Evolutionary conservation across 1,140 invertebrate species (phyloP).

Genomic region (Halesus radiatus): DNA sequence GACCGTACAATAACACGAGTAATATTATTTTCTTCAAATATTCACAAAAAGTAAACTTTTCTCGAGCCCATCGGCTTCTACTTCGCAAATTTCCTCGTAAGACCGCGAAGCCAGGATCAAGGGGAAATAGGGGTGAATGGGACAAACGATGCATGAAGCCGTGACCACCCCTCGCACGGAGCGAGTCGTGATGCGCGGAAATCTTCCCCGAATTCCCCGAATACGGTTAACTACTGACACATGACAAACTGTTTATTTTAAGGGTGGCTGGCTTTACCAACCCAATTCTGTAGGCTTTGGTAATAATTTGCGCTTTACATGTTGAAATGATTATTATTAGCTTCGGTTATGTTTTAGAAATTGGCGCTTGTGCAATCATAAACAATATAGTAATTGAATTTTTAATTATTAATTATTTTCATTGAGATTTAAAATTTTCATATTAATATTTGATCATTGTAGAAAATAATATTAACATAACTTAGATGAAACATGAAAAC

Average conservation of each 20-base stretch:
- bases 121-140: background rate
- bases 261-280: background rate
- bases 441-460: no score
- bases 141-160: slow-evolving; percentile 23
- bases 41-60: no score
- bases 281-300: background rate
- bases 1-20: no score
- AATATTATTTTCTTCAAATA: no score
- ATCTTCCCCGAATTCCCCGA: background rate
- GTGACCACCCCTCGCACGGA: slow-evolving; percentile 14
- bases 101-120: slow-evolving; percentile 1
- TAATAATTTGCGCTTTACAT: no score
- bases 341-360: background rate
- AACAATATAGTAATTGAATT: no score
- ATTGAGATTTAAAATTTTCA: no score
- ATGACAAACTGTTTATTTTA: slow-evolving; percentile 40
- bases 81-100: background rate
- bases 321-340: no score
- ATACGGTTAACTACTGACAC: slow-evolving; percentile 34
- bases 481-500: no score
- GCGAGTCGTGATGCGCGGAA: slow-evolving; percentile 23
- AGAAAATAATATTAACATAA: no score
- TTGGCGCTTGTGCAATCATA: background rate
- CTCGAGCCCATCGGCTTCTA: background rate
- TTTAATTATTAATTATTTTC: no score